These are phyloP conservation scores for Frieseomelitta varia DNA, from an alignment of 1,140 invertebrate genomes.

Conservation along the genomic window DNA sequence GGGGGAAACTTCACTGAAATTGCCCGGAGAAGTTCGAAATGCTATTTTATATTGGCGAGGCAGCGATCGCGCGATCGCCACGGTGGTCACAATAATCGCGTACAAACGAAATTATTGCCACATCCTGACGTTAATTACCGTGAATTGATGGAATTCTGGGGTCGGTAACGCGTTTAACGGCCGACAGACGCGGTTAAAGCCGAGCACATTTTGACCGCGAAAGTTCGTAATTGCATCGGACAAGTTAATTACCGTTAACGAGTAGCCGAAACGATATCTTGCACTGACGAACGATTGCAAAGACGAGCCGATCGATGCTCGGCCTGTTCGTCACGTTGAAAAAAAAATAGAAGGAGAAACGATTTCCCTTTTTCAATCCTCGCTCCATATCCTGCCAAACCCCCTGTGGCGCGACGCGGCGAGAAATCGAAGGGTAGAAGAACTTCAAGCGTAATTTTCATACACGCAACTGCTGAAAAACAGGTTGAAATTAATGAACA, in stretches of 20 bases:
- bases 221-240: constrained; percentile 66
- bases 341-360: background rate
- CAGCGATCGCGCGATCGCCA: constrained; percentile 22
- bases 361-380: background rate
- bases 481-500: background rate
- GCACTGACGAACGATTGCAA: constrained; percentile 45
- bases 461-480: background rate
- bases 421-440: constrained; percentile 17
- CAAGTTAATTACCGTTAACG: constrained; percentile 65
- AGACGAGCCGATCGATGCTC: constrained; percentile 31
- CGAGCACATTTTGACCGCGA: constrained; percentile 59
- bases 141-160: constrained; percentile 63
- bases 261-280: constrained; percentile 64
- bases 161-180: constrained; percentile 62
- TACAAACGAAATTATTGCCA: constrained; percentile 65
- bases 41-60: constrained; percentile 21
- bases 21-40: background rate
- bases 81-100: constrained; percentile 54
- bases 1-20: background rate
- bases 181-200: constrained; percentile 56
- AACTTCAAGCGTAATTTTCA: background rate
- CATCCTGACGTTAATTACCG: constrained; percentile 65
- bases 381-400: too few species aligned
- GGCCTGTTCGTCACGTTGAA: background rate
- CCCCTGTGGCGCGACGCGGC: too few species aligned